Evolutionary conservation across 2,797 vertebrate species (phyloP).

Genomic region (Danio albolineatus): DNA sequence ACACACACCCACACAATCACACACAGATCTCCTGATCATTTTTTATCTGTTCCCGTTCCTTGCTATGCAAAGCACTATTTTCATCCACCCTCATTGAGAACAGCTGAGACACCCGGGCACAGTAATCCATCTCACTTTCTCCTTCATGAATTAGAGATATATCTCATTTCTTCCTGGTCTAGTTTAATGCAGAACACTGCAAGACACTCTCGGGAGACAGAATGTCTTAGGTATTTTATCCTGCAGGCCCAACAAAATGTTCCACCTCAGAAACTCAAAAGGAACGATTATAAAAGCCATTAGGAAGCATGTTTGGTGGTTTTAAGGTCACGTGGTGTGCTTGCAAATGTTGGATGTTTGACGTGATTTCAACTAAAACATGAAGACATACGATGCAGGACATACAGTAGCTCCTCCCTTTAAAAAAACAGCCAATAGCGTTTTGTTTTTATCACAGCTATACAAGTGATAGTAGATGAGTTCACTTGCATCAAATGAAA

Average conservation of each 20-base stretch:
- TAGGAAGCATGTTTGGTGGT: neutral
- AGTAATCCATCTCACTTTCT: constrained; percentile 48
- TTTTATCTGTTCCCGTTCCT: constrained; percentile 23
- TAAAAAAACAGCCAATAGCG: too few relatives aligned
- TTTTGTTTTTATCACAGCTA: too few relatives aligned
- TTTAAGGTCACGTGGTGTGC: neutral
- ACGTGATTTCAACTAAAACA: neutral
- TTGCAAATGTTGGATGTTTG: too few relatives aligned
- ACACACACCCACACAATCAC: constrained; percentile 23
- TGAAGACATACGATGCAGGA: neutral
- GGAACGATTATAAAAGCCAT: neutral
- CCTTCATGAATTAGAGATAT: constrained; percentile 59
- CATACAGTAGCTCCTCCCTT: too few relatives aligned
- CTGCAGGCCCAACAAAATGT: constrained; percentile 4
- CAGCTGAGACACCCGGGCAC: constrained; percentile 26
- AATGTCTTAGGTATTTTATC: constrained; percentile 14
- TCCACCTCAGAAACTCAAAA: neutral
- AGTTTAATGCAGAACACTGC: constrained; percentile 40
- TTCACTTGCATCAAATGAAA: too few relatives aligned
- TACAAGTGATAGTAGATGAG: too few relatives aligned
- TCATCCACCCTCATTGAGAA: constrained; percentile 36
- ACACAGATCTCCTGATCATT: constrained; percentile 8
- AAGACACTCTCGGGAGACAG: constrained; percentile 16
- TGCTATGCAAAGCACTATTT: constrained; percentile 55
- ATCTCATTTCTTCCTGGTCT: constrained; percentile 43